phyloP scores from a whole-genome alignment of 2,797 vertebrate species.

The Oophaga sylvatica region DNA sequence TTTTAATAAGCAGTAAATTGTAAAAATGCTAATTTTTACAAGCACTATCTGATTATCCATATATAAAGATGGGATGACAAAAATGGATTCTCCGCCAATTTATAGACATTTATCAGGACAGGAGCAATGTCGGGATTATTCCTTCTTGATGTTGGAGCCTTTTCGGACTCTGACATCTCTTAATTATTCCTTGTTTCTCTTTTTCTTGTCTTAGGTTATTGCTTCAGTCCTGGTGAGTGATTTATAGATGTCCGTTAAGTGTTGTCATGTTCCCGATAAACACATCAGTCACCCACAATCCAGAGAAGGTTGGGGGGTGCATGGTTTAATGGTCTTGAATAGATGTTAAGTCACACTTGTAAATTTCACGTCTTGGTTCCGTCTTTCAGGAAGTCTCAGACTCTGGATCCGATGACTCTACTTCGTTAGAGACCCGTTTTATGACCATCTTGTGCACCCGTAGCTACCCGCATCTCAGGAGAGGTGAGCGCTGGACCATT shows the following conservation, averaged over 20 bases:
- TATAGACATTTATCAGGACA: background rate
- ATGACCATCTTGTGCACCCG: slow-evolving; percentile 93
- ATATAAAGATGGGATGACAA: background rate
- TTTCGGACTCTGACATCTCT: background rate
- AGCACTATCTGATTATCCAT: no score
- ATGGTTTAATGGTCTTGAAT: background rate
- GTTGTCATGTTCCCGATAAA: background rate
- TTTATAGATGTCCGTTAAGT: slow-evolving; percentile 28
- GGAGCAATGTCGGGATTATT: background rate
- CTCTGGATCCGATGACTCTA: slow-evolving; percentile 84
- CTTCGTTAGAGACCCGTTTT: slow-evolving; percentile 90
- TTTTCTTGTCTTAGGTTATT: slow-evolving; percentile 74
- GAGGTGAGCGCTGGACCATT: slow-evolving; percentile 75
- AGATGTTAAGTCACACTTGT: background rate
- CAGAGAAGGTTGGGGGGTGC: background rate
- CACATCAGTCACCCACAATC: background rate
- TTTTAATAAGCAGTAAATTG: no score
- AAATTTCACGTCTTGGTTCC: background rate
- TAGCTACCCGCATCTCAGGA: slow-evolving; percentile 91
- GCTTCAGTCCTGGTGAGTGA: slow-evolving; percentile 82
- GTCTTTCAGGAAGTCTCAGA: slow-evolving; percentile 85
- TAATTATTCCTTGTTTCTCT: slow-evolving; percentile 69
- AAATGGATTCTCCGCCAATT: background rate
- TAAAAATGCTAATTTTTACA: no score
- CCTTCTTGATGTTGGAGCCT: background rate